Evolutionary conservation across 1,140 invertebrate species (phyloP), one percentile per base, ranked within the genome.

Genomic region (Riptortus pedestris): DNA sequence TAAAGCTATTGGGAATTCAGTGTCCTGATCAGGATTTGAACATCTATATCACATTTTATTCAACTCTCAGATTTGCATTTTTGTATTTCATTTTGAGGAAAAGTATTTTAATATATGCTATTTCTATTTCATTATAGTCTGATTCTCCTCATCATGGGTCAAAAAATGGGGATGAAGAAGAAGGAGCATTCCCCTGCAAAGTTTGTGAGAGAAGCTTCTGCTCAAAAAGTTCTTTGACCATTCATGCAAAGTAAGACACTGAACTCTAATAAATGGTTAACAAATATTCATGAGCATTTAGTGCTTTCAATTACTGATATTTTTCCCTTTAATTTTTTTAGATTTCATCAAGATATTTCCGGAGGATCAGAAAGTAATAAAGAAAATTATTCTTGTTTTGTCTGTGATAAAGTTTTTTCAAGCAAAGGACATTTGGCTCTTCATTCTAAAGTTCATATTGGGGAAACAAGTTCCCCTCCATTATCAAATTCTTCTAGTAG

Each of bases 351-450:
- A 62, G 63, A 64, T 4, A 62, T 31, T n/a, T 52, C 63, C 1
- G 59, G 52, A 3, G 65, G 64, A 29, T 58, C 65, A 20, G 64
- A 52, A 48, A 58, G 62, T 20, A 58, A 47, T 1, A 51, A 45
- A n/a, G 60, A 78, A 65, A 74, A 78, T 16, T 79, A 76, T 47
- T 74, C 78, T 3, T 79, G 78, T 62, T 77, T 75, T 26, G 73
- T 78, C 4, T 79, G 77, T 64, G 75, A 75, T 63, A 78, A 79
- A 64, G 76, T 76, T 4, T 79, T 79, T 52, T 77, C 77, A 60
- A 78, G 76, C 7, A 79, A 79, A 68, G 77, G 77, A 29, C 77
- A 79, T 60, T 65, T 79, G 24, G 77, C 78, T 1, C 69, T 78
- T 27, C 77, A 79, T 55, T 76, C 76, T n/a, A 70, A 75, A 59